Conservation (phyloP, 53 echinoderm and acorn worm genomes). For the Paracentrotus lividus region DNA sequence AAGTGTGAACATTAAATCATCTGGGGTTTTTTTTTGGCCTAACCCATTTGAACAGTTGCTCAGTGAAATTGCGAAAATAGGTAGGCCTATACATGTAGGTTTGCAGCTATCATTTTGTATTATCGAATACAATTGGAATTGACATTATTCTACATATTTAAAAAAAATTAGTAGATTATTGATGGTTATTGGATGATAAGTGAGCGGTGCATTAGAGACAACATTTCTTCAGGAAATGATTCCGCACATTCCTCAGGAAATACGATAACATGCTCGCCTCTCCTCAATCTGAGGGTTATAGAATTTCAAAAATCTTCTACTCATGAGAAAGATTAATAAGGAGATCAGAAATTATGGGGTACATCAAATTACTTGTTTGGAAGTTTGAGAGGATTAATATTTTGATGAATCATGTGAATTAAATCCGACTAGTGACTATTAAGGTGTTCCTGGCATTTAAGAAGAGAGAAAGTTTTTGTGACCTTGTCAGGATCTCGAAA, state of each 20-base stretch:
- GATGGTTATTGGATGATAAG: too few species aligned
- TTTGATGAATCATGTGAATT: constrained; percentile 37
- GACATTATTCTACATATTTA: too few species aligned
- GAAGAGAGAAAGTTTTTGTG: background rate
- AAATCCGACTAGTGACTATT: constrained; percentile 31
- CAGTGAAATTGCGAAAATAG: too few species aligned
- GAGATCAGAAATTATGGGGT: constrained; percentile 3
- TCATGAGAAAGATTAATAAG: background rate
- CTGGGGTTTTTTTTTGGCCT: too few species aligned
- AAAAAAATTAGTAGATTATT: too few species aligned
- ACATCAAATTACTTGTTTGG: constrained; percentile 4
- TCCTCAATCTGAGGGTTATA: background rate
- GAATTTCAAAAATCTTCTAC: background rate
- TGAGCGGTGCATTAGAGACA: too few species aligned
- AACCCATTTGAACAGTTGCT: too few species aligned
- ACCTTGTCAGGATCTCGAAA: constrained; percentile 21
- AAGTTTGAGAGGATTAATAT: constrained; percentile 25
- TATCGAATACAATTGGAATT: too few species aligned
- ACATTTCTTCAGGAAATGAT: constrained; percentile 36
- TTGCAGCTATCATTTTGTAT: too few species aligned
- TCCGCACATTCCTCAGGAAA: background rate
- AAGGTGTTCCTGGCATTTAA: constrained; percentile 26
- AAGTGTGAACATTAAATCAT: too few species aligned
- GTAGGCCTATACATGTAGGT: too few species aligned
- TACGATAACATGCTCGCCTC: constrained; percentile 26